Evolutionary conservation across 2,888 invertebrate species (phyloP), one percentile per base, ranked within the genome.

Genomic region (Stramonita haemastoma): DNA sequence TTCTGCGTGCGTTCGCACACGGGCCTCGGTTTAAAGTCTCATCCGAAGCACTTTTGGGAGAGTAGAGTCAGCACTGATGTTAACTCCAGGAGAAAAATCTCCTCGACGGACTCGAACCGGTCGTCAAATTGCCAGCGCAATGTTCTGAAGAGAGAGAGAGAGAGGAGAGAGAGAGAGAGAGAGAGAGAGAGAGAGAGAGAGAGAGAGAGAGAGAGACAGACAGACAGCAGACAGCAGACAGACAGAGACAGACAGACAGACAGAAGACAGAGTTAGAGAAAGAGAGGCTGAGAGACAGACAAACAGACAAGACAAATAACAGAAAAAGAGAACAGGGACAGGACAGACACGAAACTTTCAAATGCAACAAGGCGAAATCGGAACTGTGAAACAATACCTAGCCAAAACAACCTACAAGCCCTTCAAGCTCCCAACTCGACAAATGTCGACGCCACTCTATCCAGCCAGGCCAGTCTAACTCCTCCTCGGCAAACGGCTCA

Each of bases 141-240:
- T n/a, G n/a, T n/a, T n/a, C n/a, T n/a, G n/a, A n/a, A n/a, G n/a
- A n/a, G n/a, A n/a, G n/a, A n/a, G n/a, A 46, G 2, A 46, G 4
- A 46, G 46, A 46, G 8, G 77, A 77, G 77, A 8, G 77, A 79
- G 77, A 32, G 77, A 77, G 77, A 32, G 77, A 77, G 81, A 36
- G 57, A 56, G 57, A 84, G 29, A 86, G 66, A 86, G 86, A 86
- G 66, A 86, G 32, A 70, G 26, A 70, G 70, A 34, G 66, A 86
- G 86, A 29, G 56, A n/a, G 34, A 36, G 29, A 70, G 86, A 34
- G 32, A 36, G 15, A 70, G 26, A 34, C 6, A 36, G 60, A 60
- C 36, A 22, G n/a, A 70, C 5, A 32, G 70, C 6, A 36, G 46
- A 22, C 22, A 19, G 46, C 46, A 26, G n/a, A n/a, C 56, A 26